These are phyloP conservation scores for Todiramphus chloris DNA, from an alignment of 2,113 vertebrate genomes.

Conservation along the genomic window DNA sequence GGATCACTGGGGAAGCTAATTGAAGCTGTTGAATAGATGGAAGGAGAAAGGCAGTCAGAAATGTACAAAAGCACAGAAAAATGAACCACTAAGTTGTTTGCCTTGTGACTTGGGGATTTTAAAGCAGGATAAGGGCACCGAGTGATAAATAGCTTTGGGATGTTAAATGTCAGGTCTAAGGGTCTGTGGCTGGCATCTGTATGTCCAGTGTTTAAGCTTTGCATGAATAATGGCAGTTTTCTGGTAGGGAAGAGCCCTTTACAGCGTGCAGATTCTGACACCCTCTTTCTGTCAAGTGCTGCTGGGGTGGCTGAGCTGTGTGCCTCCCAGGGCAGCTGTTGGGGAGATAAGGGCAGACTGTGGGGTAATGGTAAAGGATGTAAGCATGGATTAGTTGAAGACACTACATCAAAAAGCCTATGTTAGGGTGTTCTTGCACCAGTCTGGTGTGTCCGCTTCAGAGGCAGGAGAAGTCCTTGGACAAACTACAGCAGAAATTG, in stretches of 20 bases:
- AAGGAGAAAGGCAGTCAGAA: conserved; percentile 55
- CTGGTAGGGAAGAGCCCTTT: background rate
- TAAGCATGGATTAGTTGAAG: background rate
- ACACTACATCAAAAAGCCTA: fast-evolving
- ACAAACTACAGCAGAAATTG: background rate
- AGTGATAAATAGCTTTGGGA: conserved; percentile 61
- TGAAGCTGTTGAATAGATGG: conserved; percentile 58
- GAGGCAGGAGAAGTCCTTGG: background rate
- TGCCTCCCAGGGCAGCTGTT: background rate
- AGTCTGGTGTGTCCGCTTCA: background rate
- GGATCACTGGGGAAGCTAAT: conserved; percentile 54
- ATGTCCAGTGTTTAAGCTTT: background rate
- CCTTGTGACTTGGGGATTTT: conserved; percentile 52
- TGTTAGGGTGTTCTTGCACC: background rate
- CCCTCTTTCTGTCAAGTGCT: background rate
- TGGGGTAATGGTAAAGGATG: background rate
- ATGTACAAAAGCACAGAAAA: conserved; percentile 52
- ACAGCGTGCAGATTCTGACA: background rate
- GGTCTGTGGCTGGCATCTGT: background rate
- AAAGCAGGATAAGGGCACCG: conserved; percentile 28
- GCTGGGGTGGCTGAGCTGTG: background rate
- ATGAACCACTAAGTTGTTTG: conserved; percentile 57
- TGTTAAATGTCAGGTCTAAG: conserved; percentile 27
- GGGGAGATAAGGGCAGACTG: background rate
- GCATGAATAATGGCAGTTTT: background rate